Base-by-base conservation (phyloP, 2,113 vertebrate species). In the Choloepus hoffmanni region DNA sequence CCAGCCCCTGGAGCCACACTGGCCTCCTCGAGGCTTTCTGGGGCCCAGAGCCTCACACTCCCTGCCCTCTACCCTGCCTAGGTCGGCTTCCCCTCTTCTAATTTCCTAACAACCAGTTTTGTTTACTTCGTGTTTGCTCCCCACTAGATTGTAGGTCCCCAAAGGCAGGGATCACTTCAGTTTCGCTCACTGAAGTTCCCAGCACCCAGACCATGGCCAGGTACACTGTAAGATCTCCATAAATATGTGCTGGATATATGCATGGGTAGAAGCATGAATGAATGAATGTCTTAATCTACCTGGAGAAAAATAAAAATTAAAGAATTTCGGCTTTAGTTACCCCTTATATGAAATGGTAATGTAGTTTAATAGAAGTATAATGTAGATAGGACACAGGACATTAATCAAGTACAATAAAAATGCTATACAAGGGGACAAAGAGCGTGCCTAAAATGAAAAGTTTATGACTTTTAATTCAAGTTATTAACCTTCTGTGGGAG, bases 391-490 rank as follows among this genome's bases (percentile, higher is more conserved):
- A 58, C 40, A 53, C 36, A 36, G 36, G 36, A 36, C 36, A 36
- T 68, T 53, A 18, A 95, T 94, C 85, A 79, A 79, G 87, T 48
- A 55, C 18, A 85, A 74, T 63, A 72, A 74, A 90, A 88, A 76
- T 33, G 33, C 70, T 50, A 21, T 14, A 40, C 50, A 36, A 9
- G 12, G 45, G 72, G n/a, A 73, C 90, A 33, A 90, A 15, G 36
- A 60, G 14, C 45, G 60, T 13, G 48, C 36, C 74, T 68, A 36
- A 82, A 78, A 88, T 73, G 83, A 94, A 93, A 81, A 65, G 30
- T 50, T 83, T 8, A 45, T 53, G 73, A 62, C 60, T 92, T 60
- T 73, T 67, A 82, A 89, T 62, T 81, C 72, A 65, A 30, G 36
- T 45, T 90, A 74, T 87, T 67, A 79, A 50, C 55, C 50, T 26